Evolutionary conservation across 92 coral and sea anemone genomes (phyloP).

Genomic region (Umimayanthus kanabou): DNA sequence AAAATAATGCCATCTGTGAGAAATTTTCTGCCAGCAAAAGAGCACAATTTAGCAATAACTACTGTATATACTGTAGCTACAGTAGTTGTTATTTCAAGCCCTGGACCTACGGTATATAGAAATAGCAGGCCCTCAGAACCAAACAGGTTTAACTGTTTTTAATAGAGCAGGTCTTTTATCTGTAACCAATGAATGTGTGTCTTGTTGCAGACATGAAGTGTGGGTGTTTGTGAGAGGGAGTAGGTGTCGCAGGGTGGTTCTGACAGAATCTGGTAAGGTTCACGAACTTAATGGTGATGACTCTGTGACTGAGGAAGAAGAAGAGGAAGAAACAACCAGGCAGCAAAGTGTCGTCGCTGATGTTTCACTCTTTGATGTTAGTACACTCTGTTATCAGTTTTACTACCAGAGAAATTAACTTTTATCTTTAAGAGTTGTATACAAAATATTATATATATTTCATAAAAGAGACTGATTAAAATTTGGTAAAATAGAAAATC

Average conservation of each 20-base stretch:
- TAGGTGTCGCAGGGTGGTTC: conserved; percentile 67
- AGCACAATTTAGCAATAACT: not conserved
- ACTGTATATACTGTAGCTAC: too few species aligned
- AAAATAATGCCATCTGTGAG: too few species aligned
- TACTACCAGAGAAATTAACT: not conserved
- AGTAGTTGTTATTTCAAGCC: too few species aligned
- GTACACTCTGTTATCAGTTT: not conserved
- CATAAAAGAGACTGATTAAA: too few species aligned
- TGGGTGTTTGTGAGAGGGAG: conserved; percentile 93
- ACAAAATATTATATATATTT: too few species aligned
- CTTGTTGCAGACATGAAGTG: conserved; percentile 74
- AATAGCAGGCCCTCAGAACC: too few species aligned
- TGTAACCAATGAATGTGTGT: not conserved
- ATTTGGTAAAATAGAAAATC: too few species aligned
- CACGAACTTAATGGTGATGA: conserved; percentile 74
- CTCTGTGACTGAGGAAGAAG: conserved; percentile 63
- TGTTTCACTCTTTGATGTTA: conserved; percentile 88
- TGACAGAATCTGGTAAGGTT: conserved; percentile 78
- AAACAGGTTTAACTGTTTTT: too few species aligned
- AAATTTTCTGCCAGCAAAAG: too few species aligned
- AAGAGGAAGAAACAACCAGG: conserved; percentile 44
- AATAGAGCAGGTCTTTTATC: not conserved
- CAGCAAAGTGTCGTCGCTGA: conserved; percentile 52
- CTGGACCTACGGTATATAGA: too few species aligned
- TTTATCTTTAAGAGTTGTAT: too few species aligned